Conservation (phyloP, 2,888 invertebrate genomes). For the Watsonalla cultraria region DNA sequence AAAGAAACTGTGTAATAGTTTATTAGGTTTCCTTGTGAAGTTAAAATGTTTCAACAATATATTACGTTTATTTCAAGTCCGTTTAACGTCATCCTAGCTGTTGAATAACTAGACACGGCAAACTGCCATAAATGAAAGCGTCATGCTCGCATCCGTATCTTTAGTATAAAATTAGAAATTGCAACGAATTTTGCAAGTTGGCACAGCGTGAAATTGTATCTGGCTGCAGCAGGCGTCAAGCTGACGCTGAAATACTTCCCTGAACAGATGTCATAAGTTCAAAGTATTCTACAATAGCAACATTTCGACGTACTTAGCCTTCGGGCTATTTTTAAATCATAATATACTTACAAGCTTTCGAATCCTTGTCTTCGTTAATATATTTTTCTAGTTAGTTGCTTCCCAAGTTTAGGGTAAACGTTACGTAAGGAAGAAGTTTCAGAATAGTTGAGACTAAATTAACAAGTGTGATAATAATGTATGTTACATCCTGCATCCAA, state of each 20-base stretch:
- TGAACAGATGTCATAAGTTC: conserved; percentile 67
- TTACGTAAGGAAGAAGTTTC: too few species aligned
- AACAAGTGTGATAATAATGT: too few species aligned
- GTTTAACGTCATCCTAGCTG: conserved; percentile 22
- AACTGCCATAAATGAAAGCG: conserved; percentile 35
- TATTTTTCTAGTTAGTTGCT: too few species aligned
- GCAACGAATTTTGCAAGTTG: conserved; percentile 69
- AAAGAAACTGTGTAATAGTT: too few species aligned
- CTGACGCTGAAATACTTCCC: conserved; percentile 64
- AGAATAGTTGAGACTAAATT: too few species aligned
- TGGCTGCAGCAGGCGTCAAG: conserved; percentile 60
- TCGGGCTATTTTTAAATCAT: too few species aligned
- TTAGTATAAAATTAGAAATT: conserved; percentile 68
- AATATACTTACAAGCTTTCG: too few species aligned
- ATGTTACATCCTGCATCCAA: too few species aligned
- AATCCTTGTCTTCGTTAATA: too few species aligned
- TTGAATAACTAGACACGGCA: conserved; percentile 28
- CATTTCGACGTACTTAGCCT: conserved; percentile 15
- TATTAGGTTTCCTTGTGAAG: background rate
- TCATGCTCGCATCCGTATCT: conserved; percentile 37
- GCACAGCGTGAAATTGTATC: conserved; percentile 76
- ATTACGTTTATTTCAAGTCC: conserved; percentile 11
- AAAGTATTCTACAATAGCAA: conserved; percentile 36
- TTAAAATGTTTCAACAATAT: background rate
- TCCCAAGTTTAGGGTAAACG: too few species aligned